Percentiles rank a stretch among this genome's conserved stretches.
phyloP scores from a whole-genome alignment of 2,113 vertebrate species.

The Mustela lutreola region DNA sequence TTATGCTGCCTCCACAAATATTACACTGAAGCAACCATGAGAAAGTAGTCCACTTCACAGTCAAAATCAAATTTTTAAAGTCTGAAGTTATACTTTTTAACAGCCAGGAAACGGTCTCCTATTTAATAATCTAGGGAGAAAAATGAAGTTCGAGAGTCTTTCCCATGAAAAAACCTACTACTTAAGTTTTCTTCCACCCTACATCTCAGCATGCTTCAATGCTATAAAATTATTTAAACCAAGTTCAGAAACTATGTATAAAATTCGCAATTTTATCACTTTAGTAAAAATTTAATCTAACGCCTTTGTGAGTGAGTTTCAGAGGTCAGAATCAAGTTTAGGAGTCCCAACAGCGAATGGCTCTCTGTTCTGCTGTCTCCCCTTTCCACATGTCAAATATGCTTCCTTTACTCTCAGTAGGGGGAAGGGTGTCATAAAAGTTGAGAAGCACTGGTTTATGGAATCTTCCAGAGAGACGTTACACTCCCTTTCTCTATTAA shows the following conservation, averaged over 20 bases:
- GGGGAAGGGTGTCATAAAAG: background rate
- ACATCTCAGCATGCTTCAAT: background rate
- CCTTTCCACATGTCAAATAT: background rate
- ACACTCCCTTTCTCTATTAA: background rate
- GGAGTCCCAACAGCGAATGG: background rate
- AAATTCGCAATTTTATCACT: background rate
- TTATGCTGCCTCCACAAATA: background rate
- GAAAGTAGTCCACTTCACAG: background rate
- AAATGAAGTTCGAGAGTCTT: background rate
- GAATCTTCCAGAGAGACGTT: background rate
- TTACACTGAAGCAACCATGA: background rate
- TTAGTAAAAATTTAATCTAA: background rate
- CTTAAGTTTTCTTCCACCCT: background rate
- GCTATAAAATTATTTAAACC: background rate
- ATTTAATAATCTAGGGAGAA: conserved; percentile 28
- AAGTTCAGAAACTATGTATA: conserved; percentile 37
- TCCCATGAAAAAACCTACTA: conserved; percentile 33
- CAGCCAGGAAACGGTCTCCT: background rate
- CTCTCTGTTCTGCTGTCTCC: background rate
- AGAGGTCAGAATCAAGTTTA: background rate
- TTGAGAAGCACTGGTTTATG: background rate
- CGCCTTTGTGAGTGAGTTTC: background rate
- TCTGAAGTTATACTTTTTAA: conserved; percentile 28
- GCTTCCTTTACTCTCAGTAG: background rate
- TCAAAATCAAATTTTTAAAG: background rate